These are phyloP conservation scores for Chrysodeixis includens DNA, from an alignment of 2,888 invertebrate species.

Conservation along the genomic window DNA sequence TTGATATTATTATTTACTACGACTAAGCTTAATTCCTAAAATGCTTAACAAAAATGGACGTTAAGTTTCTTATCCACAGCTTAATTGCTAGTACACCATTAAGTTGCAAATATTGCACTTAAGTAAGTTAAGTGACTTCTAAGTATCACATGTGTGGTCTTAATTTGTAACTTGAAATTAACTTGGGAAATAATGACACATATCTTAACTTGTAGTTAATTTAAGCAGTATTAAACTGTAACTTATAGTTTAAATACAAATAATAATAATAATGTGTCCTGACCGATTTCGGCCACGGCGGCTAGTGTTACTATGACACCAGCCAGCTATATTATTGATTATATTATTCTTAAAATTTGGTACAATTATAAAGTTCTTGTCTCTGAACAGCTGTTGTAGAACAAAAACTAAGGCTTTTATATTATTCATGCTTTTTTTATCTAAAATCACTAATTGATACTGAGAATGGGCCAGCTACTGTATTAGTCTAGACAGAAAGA, in stretches of 20 bases:
- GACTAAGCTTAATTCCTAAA: not conserved
- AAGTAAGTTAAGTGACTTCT: slow-evolving; percentile 20
- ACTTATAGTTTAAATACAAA: too few relatives aligned
- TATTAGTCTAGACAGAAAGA: not conserved
- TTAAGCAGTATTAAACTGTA: slow-evolving; percentile 34
- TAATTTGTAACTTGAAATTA: slow-evolving; percentile 16
- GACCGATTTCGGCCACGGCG: too few relatives aligned
- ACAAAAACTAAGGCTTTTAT: too few relatives aligned
- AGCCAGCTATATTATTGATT: too few relatives aligned
- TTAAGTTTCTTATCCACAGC: not conserved
- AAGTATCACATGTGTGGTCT: slow-evolving; percentile 47
- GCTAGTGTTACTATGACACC: too few relatives aligned
- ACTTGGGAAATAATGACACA: slow-evolving; percentile 39
- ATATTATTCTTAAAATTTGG: too few relatives aligned
- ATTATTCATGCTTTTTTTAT: too few relatives aligned
- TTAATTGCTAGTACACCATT: slow-evolving; percentile 9
- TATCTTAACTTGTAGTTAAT: slow-evolving; percentile 33
- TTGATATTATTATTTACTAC: too few relatives aligned
- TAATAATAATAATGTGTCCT: too few relatives aligned
- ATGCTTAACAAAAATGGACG: not conserved
- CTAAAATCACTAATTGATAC: too few relatives aligned
- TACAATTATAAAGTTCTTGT: too few relatives aligned
- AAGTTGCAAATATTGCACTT: slow-evolving; percentile 12
- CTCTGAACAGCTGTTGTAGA: too few relatives aligned
- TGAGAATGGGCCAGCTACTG: not conserved